phyloP scores from a whole-genome alignment of 1,140 invertebrate genomes.

The Drosophila virilis region DNA sequence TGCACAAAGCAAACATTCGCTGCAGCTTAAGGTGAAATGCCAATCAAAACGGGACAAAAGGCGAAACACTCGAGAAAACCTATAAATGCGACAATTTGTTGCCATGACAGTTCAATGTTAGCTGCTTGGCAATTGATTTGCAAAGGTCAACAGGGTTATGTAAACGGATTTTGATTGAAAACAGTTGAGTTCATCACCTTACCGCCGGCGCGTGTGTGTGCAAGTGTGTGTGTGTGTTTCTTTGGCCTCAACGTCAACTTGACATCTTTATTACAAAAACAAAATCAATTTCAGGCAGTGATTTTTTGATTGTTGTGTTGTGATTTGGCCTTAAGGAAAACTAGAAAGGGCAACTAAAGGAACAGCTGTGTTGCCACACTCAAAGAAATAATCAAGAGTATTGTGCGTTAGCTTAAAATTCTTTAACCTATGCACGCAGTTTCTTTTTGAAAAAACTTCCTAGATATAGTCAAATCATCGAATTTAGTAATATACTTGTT shows the following conservation, averaged over 20 bases:
- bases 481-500: no score
- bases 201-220: neutral
- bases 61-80: neutral
- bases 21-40: neutral
- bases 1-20: neutral
- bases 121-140: constrained; percentile 2
- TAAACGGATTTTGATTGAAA: constrained; percentile 34
- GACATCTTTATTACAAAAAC: constrained; percentile 30
- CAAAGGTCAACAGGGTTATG: constrained; percentile 18
- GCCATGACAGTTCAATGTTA: neutral
- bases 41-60: neutral
- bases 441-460: neutral
- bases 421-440: no score
- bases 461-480: neutral
- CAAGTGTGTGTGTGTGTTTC: neutral
- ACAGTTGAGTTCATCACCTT: constrained; percentile 14
- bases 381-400: neutral
- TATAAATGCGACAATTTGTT: neutral
- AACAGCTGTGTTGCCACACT: constrained; percentile 11
- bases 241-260: constrained; percentile 7
- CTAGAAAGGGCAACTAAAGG: neutral
- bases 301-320: constrained; percentile 38
- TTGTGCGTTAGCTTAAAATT: no score
- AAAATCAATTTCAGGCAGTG: constrained; percentile 2
- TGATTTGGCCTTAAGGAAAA: constrained; percentile 5